A percentile compares a stretch with the other conserved stretches of the same genome.
phyloP scores from a whole-genome alignment of 2,797 vertebrate species.

The Diglossa cyanea region DNA sequence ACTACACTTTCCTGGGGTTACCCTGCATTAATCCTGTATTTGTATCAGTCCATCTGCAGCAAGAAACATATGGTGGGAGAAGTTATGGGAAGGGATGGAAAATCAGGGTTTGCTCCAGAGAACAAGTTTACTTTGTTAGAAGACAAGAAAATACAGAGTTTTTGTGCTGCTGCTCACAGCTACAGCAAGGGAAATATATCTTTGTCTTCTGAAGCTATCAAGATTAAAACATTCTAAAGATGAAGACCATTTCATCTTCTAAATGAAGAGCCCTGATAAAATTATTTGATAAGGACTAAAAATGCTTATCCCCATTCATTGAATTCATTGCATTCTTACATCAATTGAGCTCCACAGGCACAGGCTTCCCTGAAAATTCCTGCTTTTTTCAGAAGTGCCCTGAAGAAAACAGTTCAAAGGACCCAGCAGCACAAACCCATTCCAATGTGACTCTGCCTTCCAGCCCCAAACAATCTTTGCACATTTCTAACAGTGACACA shows the following conservation, averaged over 20 bases:
- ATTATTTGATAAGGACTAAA: constrained; percentile 43
- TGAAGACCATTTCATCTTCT: constrained; percentile 22
- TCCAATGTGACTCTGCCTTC: neutral
- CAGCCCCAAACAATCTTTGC: neutral
- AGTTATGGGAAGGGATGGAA: neutral
- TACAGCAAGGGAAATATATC: neutral
- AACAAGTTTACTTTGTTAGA: neutral
- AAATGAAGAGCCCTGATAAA: constrained; percentile 48
- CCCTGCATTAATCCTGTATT: neutral
- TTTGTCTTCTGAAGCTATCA: neutral
- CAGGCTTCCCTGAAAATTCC: constrained; percentile 26
- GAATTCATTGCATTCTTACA: constrained; percentile 46
- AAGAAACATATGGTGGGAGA: neutral
- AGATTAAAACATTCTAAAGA: constrained; percentile 12
- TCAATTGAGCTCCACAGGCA: constrained; percentile 8
- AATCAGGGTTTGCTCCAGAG: neutral
- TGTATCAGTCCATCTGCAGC: neutral
- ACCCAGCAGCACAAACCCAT: neutral
- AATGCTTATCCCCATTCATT: constrained; percentile 39
- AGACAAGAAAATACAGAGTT: neutral
- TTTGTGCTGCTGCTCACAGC: neutral
- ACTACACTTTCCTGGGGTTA: neutral
- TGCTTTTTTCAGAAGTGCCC: constrained; percentile 36
- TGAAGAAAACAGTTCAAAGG: constrained; percentile 48
- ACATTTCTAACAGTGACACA: neutral